Conservation (phyloP, 2,113 vertebrate species). For the Mesitornis unicolor region DNA sequence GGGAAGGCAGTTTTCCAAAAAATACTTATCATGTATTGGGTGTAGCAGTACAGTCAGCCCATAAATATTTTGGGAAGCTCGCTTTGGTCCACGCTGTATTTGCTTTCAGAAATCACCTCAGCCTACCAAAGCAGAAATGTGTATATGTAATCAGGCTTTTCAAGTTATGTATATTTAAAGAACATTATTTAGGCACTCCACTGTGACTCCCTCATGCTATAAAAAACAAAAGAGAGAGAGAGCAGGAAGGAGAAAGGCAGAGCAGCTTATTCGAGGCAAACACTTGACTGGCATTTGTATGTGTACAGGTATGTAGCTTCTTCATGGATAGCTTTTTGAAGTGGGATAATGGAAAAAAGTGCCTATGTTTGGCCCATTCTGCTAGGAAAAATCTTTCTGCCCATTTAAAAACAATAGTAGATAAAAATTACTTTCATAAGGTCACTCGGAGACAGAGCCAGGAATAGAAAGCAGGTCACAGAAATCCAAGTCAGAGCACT, state of each 20-base stretch:
- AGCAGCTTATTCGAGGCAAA: not conserved
- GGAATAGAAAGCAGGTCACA: conserved; percentile 55
- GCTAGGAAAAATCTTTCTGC: not conserved
- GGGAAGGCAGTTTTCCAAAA: conserved; percentile 46
- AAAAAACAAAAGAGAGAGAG: conserved; percentile 13
- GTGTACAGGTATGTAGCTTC: not conserved
- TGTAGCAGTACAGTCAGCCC: not conserved
- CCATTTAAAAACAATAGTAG: conserved; percentile 44
- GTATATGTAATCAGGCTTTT: conserved; percentile 3
- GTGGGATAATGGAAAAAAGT: not conserved
- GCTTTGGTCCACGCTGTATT: not conserved
- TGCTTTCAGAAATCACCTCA: conserved; percentile 27
- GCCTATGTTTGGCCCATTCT: not conserved
- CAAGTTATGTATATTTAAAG: conserved; percentile 24
- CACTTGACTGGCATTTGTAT: not conserved
- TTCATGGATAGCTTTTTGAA: not conserved
- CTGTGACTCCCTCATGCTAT: not conserved
- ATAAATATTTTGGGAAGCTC: conserved; percentile 35
- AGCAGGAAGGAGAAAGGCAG: not conserved
- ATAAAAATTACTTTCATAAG: conserved; percentile 34
- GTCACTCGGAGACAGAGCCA: conserved; percentile 33
- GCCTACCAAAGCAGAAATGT: not conserved
- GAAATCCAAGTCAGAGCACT: conserved; percentile 39
- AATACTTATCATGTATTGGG: not conserved
- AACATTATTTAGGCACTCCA: not conserved